Conservation (phyloP, 2,888 invertebrate genomes). For the Andrena camellia region DNA sequence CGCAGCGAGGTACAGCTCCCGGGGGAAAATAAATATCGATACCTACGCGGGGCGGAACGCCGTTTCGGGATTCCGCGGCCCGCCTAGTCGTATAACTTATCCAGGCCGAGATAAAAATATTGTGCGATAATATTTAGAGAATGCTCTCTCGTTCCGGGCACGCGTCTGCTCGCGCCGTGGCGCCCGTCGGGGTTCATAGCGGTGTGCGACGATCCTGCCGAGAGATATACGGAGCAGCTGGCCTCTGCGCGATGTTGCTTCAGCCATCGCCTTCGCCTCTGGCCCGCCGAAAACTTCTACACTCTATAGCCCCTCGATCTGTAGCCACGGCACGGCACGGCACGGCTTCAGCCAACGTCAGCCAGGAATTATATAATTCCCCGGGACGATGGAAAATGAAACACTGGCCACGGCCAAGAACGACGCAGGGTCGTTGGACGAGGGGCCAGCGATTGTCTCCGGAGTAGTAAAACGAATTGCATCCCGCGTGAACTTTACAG, state of each 20-base stretch:
- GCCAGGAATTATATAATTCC: constrained; percentile 18
- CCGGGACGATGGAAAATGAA: background rate
- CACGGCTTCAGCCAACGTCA: background rate
- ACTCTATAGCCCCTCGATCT: background rate
- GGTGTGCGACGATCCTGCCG: constrained; percentile 76
- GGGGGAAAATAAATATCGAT: constrained; percentile 59
- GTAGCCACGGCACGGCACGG: background rate
- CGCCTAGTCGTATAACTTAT: constrained; percentile 50
- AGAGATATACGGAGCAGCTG: constrained; percentile 80
- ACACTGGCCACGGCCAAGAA: background rate
- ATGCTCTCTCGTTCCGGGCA: constrained; percentile 68
- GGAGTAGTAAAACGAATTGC: constrained; percentile 56
- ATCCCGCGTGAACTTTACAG: constrained; percentile 54
- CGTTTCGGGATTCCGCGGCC: constrained; percentile 35
- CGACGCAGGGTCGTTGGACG: background rate
- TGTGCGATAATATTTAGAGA: constrained; percentile 79
- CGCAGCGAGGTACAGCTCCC: background rate
- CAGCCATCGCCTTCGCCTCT: constrained; percentile 34
- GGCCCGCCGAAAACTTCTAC: constrained; percentile 12
- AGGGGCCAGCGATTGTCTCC: constrained; percentile 11
- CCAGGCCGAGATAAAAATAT: constrained; percentile 71
- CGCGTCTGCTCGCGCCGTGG: constrained; percentile 55
- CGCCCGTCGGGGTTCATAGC: constrained; percentile 45
- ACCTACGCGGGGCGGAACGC: constrained; percentile 13
- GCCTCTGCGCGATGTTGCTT: constrained; percentile 58